Conservation (phyloP, 2,113 vertebrate species). For the Callipepla californica region DNA sequence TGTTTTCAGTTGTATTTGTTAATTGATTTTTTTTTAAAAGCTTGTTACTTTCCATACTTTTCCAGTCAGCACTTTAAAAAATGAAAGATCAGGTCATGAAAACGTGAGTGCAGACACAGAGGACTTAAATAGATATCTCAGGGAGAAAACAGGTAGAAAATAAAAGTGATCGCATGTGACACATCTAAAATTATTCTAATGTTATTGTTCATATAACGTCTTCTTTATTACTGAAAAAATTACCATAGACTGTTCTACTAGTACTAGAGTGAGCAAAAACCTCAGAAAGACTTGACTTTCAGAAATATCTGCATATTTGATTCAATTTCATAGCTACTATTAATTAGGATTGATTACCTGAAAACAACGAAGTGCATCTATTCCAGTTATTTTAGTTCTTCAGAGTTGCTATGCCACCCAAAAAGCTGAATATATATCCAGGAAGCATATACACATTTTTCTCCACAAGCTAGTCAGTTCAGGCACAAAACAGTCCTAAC, state of each 20-base stretch:
- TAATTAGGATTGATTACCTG: background rate
- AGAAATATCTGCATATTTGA: background rate
- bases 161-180: background rate
- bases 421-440: background rate
- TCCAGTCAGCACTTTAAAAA: background rate
- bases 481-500: background rate
- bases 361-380: background rate
- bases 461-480: background rate
- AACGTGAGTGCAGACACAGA: background rate
- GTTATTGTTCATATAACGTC: background rate
- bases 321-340: background rate
- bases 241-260: background rate
- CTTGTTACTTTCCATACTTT: background rate
- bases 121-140: background rate
- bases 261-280: background rate
- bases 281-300: background rate
- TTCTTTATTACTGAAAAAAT: background rate
- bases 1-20: background rate
- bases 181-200: background rate
- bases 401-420: background rate
- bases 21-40: background rate
- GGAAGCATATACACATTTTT: background rate
- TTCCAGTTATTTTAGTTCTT: background rate
- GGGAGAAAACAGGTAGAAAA: background rate
- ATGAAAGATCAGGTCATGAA: background rate